phyloP scores from a whole-genome alignment of 1,140 invertebrate species.

The Plutomurus gul region DNA sequence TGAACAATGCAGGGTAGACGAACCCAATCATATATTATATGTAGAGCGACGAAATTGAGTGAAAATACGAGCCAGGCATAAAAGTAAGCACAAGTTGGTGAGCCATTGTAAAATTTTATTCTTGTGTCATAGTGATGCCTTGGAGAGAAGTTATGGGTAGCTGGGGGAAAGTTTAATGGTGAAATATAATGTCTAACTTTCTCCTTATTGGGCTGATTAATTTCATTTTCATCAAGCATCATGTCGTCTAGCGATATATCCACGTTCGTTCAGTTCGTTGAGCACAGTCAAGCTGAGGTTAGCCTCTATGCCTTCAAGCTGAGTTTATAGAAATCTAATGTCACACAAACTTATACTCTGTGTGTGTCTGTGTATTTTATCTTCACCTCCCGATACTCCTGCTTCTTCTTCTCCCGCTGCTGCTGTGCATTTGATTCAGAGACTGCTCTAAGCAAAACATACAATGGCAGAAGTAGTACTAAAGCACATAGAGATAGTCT shows the following conservation, averaged over 20 bases:
- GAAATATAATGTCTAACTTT: slow-evolving; percentile 16
- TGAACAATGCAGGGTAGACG: too few species aligned
- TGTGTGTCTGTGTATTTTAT: not conserved
- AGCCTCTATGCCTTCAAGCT: not conserved
- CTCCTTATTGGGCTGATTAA: slow-evolving; percentile 14
- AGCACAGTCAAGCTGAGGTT: not conserved
- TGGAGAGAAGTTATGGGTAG: slow-evolving; percentile 6
- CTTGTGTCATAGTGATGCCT: not conserved
- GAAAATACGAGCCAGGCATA: not conserved
- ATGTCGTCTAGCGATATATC: not conserved
- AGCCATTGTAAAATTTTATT: slow-evolving; percentile 23
- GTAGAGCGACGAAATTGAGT: slow-evolving; percentile 23
- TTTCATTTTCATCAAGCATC: slow-evolving; percentile 29
- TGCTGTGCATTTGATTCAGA: too few species aligned
- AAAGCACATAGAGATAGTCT: too few species aligned
- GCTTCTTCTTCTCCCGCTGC: too few species aligned
- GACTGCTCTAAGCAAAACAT: too few species aligned
- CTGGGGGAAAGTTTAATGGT: slow-evolving; percentile 16
- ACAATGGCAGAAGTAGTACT: too few species aligned
- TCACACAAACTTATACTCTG: not conserved
- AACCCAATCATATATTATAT: too few species aligned
- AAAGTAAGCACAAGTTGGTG: not conserved
- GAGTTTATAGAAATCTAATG: not conserved
- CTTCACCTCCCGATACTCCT: too few species aligned
- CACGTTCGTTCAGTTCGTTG: not conserved